phyloP scores from a whole-genome alignment of 2,797 vertebrate genomes.

The Danionella dracula region DNA sequence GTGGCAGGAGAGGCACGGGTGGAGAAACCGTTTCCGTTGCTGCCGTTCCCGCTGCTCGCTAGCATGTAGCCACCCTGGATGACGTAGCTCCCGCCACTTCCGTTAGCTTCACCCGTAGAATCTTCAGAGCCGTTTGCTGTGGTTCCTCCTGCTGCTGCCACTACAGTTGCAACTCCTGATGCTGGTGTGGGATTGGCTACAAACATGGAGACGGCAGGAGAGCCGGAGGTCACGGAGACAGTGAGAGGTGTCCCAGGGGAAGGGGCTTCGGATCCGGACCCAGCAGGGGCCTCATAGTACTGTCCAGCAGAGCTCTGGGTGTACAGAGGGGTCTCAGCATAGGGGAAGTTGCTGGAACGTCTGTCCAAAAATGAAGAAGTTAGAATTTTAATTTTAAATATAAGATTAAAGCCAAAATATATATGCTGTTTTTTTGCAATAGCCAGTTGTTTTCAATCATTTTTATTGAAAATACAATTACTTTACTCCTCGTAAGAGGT shows the following conservation, averaged over 20 bases:
- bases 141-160: conserved; percentile 68
- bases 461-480: too few relatives aligned
- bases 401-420: too few relatives aligned
- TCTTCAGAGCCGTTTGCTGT: conserved; percentile 72
- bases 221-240: conserved; percentile 70
- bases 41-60: conserved; percentile 62
- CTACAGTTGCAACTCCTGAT: conserved; percentile 68
- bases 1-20: conserved; percentile 90
- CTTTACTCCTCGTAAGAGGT: too few relatives aligned
- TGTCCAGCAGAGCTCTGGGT: conserved; percentile 73
- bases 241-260: conserved; percentile 79
- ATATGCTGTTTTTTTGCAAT: too few relatives aligned
- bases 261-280: conserved; percentile 74
- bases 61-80: conserved; percentile 93
- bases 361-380: conserved; percentile 52
- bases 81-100: conserved; percentile 78
- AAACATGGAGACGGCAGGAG: conserved; percentile 82
- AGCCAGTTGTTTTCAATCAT: too few relatives aligned
- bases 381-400: not conserved
- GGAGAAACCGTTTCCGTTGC: conserved; percentile 73
- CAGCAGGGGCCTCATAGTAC: conserved; percentile 81
- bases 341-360: conserved; percentile 81
- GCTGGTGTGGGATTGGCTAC: conserved; percentile 66
- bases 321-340: conserved; percentile 83
- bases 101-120: conserved; percentile 50